Percentiles rank a stretch among this genome's conserved stretches.
Conservation (phyloP, 2,113 vertebrate species). For the Lutjanus erythropterus region DNA sequence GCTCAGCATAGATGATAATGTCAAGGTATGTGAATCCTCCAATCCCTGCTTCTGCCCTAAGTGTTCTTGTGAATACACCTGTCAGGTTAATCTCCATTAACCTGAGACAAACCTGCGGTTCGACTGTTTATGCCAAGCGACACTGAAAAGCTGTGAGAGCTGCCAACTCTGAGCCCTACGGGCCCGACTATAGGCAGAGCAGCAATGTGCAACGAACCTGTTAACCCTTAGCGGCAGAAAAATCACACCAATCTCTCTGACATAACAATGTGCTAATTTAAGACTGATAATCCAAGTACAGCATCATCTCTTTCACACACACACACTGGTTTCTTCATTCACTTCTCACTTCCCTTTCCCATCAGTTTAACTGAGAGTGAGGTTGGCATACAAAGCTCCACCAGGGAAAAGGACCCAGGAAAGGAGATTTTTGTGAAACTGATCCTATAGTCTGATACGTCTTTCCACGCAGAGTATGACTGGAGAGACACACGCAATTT, state of each 20-base stretch:
- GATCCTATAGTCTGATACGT: conserved; percentile 51
- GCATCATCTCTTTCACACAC: conserved; percentile 22
- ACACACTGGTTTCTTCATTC: conserved; percentile 28
- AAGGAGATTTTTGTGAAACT: conserved; percentile 45
- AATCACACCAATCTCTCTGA: conserved; percentile 26
- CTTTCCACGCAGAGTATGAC: conserved; percentile 30
- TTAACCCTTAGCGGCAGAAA: conserved; percentile 31
- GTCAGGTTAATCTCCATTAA: conserved; percentile 64
- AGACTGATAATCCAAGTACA: conserved; percentile 38
- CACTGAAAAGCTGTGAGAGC: conserved; percentile 20
- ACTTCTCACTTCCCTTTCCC: conserved; percentile 42
- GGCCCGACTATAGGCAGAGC: conserved; percentile 17
- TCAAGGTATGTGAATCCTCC: conserved; percentile 9
- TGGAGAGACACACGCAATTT: conserved; percentile 8
- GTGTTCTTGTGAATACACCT: conserved; percentile 47
- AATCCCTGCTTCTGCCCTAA: conserved; percentile 17
- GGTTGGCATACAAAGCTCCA: conserved; percentile 41
- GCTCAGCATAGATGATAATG: background rate
- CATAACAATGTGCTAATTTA: conserved; percentile 31
- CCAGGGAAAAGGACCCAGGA: conserved; percentile 42
- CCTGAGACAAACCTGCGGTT: conserved; percentile 64
- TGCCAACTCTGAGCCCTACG: conserved; percentile 41
- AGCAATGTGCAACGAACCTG: conserved; percentile 58
- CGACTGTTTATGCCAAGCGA: conserved; percentile 57
- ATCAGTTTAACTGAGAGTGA: conserved; percentile 24